Base-by-base conservation (phyloP, 2,797 vertebrate genomes). In the Acrossocheilus fasciatus region DNA sequence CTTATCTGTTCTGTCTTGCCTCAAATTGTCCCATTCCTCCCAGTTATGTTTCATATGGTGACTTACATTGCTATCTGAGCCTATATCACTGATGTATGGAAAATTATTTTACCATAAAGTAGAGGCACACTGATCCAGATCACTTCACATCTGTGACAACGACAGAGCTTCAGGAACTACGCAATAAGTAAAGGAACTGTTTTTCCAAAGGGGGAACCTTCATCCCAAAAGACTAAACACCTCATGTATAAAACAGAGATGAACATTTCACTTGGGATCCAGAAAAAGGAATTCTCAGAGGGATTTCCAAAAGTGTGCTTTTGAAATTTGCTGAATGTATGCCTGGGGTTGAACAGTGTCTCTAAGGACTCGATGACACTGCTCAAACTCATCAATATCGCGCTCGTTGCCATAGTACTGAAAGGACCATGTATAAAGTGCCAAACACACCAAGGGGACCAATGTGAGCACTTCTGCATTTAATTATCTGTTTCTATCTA, bases 401-500 rank as follows among this genome's bases (percentile, higher is more conserved):
- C 30, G 14, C 7, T 18, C 2, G 14, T 41, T 2, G 9, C 23
- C 36, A 45, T 4, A 30, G 23, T 2, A 18, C n/a, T 30, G 15
- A 14, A 66, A n/a, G 23, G 23, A 77, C 52, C 30, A 15, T 69
- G 47, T 34, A 52, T 11, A 15, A 45, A 52, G 73, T 68, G 82
- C 73, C 72, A 66, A 76, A 84, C 73, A 66, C 62, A 50, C 18
- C 34, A 6, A 39, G 41, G 80, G 47, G 18, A 36, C 74, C 50
- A 43, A 75, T 87, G 52, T 82, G 8, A 39, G 45, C 36, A 3
- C 43, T 72, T 41, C 20, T 30, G 50, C n/a, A 39, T 73, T n/a
- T 80, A 64, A 64, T 15, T 72, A 74, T 74, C 14, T n/a, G 70
- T 75, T 7, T 57, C 15, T 70, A 45, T 70, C 75, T 57, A 57